Base-by-base conservation (phyloP, 2,888 invertebrate species). In the Drosophila eohydei region DNA sequence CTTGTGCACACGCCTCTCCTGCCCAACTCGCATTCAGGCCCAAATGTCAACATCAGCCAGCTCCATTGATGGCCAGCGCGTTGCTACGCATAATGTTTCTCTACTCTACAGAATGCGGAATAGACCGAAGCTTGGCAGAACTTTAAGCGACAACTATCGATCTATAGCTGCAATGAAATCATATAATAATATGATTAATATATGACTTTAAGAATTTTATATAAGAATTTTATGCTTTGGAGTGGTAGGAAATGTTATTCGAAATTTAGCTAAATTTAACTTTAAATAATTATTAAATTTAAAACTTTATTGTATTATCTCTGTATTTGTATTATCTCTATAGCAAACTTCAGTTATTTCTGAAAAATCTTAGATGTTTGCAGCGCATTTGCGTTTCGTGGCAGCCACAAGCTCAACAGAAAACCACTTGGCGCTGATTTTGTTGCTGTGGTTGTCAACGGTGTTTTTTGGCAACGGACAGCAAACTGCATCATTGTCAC, bases 401-500 rank as follows among this genome's bases (percentile, higher is more conserved):
- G 59, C 36, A n/a, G 40, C 58, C 12, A 4, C 3, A 30, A 16
- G 56, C 38, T 64, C 50, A 26, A 38, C 21, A 0, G 6, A 34
- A 54, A 21, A 32, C 60, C 48, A 65, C 61, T 79, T 74, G 40
- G 59, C 61, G 54, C 74, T 80, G 44, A 41, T 52, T 52, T 38
- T n/a, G 51, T 36, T 36, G 36, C 36, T 26, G 16, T 43, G 38
- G 4, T 54, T 28, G 16, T 74, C 83, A 78, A 75, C 79, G 60
- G 76, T 71, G 6, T 36, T 26, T 52, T 52, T 64, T 64, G 54
- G 61, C 61, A 38, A 51, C 43, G 32, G 48, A 40, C 74, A 62
- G 68, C 74, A 74, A 70, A 80, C 89, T 82, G 78, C 75, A 68
- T 80, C 74, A 86, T 89, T 89, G 88, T 88, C 86, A 74, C 68